phyloP scores from a whole-genome alignment of 2,888 invertebrate genomes.

The Charanyca ferruginea region DNA sequence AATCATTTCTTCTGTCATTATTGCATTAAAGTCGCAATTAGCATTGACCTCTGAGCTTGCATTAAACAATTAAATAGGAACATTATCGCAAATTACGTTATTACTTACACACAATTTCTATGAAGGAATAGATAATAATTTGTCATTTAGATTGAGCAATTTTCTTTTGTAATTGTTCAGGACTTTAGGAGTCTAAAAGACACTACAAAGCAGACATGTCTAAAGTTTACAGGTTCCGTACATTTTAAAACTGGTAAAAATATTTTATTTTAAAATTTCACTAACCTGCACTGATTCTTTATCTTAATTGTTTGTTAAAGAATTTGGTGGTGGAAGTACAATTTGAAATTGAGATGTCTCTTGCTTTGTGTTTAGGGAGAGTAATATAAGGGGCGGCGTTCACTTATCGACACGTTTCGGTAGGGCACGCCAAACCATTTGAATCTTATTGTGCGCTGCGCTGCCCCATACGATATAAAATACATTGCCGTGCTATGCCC shows the following conservation, averaged over 20 bases:
- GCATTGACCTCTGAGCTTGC: slow-evolving; percentile 11
- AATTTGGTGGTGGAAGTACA: no score
- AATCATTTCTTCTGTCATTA: slow-evolving; percentile 25
- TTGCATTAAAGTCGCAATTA: slow-evolving; percentile 37
- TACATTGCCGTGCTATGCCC: no score
- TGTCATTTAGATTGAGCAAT: slow-evolving; percentile 23
- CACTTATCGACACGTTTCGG: no score
- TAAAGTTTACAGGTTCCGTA: neutral
- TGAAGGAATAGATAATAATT: slow-evolving; percentile 12
- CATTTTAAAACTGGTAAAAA: neutral
- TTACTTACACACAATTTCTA: slow-evolving; percentile 21
- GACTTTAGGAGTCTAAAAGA: slow-evolving; percentile 4
- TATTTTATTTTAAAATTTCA: no score
- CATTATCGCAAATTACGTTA: slow-evolving; percentile 24
- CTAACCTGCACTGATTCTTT: no score
- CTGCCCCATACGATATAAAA: no score
- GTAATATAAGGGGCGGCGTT: no score
- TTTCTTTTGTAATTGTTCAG: slow-evolving; percentile 6
- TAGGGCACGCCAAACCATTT: no score
- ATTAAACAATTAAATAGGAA: slow-evolving; percentile 36
- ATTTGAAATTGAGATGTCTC: no score
- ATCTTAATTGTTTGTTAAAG: no score
- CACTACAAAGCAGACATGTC: neutral
- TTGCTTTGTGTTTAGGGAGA: no score
- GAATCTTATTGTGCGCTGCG: no score